Conservation (phyloP, 2,113 vertebrate genomes). For the Dicrurus megarhynchus region DNA sequence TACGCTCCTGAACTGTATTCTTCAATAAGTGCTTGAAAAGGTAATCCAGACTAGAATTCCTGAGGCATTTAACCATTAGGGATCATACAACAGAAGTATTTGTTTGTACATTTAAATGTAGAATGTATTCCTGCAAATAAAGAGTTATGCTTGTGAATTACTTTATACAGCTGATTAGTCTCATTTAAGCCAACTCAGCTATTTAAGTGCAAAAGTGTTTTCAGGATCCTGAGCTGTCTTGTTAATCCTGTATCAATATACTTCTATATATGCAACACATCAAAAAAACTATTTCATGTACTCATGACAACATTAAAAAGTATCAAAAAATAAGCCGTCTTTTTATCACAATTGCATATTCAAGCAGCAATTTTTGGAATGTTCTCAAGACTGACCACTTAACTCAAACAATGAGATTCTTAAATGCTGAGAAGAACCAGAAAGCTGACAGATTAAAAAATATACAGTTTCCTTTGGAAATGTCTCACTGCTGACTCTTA, state of each 20-base stretch:
- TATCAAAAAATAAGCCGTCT: not conserved
- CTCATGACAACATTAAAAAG: not conserved
- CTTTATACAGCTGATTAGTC: not conserved
- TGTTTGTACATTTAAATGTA: not conserved
- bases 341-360: not conserved
- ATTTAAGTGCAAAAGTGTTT: not conserved
- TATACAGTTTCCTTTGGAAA: not conserved
- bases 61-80: not conserved
- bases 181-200: not conserved
- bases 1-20: not conserved
- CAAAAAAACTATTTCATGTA: no score
- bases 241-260: not conserved
- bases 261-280: not conserved
- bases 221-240: not conserved
- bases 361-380: not conserved
- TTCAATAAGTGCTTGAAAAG: not conserved
- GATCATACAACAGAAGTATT: not conserved
- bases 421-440: fast-evolving
- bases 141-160: not conserved
- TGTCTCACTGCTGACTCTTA: not conserved
- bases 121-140: not conserved
- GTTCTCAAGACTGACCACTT: not conserved
- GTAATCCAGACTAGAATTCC: not conserved
- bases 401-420: not conserved
- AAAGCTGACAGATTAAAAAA: not conserved